phyloP scores from a whole-genome alignment of 2,888 invertebrate species.

The Aethes cnicana region DNA sequence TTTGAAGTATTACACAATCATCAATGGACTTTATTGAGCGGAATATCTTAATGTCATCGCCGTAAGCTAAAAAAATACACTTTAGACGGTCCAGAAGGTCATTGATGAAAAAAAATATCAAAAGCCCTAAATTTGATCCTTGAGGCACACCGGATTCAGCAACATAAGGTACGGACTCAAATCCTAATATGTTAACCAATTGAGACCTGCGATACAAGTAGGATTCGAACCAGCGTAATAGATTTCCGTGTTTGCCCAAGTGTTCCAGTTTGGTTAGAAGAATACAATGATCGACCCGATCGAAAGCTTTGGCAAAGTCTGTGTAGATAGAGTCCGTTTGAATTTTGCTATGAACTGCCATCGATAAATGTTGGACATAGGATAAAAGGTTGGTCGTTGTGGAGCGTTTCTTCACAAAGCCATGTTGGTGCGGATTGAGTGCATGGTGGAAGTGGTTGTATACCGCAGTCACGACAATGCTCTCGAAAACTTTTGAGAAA shows the following conservation, averaged over 20 bases:
- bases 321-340: conserved; percentile 15
- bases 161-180: background rate
- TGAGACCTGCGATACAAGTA: conserved; percentile 7
- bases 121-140: conserved; percentile 11
- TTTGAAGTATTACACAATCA: conserved; percentile 3
- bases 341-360: background rate
- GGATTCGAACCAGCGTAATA: conserved; percentile 8
- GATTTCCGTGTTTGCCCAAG: conserved; percentile 8
- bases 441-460: background rate
- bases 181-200: conserved; percentile 6
- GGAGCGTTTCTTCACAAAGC: conserved; percentile 4
- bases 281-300: conserved; percentile 1
- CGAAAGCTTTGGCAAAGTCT: conserved; percentile 20
- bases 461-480: background rate
- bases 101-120: conserved; percentile 7
- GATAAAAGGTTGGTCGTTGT: conserved; percentile 6
- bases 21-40: background rate
- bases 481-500: conserved; percentile 11
- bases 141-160: conserved; percentile 8
- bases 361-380: background rate
- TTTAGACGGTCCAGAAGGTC: background rate
- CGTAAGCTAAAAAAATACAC: conserved; percentile 2
- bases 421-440: conserved; percentile 5
- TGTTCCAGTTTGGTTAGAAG: background rate
- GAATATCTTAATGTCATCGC: conserved; percentile 13